These are phyloP conservation scores for Mycetomoellerius zeteki DNA, from an alignment of 1,140 invertebrate species.

Conservation along the genomic window DNA sequence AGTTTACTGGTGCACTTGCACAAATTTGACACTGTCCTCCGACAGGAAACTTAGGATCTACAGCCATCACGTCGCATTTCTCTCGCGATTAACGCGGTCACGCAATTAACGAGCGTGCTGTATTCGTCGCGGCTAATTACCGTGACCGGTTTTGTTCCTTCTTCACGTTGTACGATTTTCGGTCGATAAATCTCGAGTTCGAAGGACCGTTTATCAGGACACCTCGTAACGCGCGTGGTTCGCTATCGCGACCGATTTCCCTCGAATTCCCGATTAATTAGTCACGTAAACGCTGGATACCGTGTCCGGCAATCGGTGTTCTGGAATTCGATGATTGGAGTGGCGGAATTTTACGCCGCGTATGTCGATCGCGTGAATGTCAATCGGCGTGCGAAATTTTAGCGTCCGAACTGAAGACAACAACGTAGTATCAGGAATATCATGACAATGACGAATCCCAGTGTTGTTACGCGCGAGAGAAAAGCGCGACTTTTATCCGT, in stretches of 20 bases:
- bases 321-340: constrained; percentile 69
- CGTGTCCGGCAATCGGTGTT: constrained; percentile 64
- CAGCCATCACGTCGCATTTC: background rate
- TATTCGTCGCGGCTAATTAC: constrained; percentile 32
- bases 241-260: constrained; percentile 66
- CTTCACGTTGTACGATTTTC: background rate
- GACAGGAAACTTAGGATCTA: background rate
- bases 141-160: constrained; percentile 36
- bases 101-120: background rate
- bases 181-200: constrained; percentile 66
- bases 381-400: constrained; percentile 40
- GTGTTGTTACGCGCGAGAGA: background rate
- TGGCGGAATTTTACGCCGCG: constrained; percentile 61
- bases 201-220: constrained; percentile 62
- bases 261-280: constrained; percentile 75
- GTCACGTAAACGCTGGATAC: constrained; percentile 71
- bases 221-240: constrained; percentile 48
- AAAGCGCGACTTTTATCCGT: background rate
- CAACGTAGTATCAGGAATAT: constrained; percentile 3
- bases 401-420: background rate
- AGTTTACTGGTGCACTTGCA: background rate
- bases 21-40: background rate
- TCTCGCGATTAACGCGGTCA: constrained; percentile 38
- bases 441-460: background rate
- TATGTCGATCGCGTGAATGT: constrained; percentile 50